Evolutionary conservation across 2,113 vertebrate genomes (phyloP).

Genomic region (Salvelinus fontinalis): DNA sequence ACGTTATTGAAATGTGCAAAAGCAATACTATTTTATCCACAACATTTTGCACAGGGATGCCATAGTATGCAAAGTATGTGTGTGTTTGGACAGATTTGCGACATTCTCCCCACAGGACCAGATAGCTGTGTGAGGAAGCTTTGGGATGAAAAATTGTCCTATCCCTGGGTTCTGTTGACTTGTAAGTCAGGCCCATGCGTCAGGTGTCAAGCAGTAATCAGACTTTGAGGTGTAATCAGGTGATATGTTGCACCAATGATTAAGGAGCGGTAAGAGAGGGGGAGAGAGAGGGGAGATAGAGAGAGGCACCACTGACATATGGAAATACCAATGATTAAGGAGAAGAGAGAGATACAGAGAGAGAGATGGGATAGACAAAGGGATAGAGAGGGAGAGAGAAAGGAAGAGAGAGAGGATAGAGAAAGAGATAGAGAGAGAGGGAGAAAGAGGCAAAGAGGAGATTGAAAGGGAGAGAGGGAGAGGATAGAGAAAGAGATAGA

Average conservation of each 20-base stretch:
- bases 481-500: constrained; percentile 12
- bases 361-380: constrained; percentile 5
- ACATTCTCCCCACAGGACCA: background rate
- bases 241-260: constrained; percentile 83
- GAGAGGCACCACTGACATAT: constrained; percentile 50
- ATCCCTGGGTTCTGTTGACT: constrained; percentile 70
- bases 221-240: constrained; percentile 83
- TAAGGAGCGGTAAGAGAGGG: constrained; percentile 70
- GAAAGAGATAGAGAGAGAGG: background rate
- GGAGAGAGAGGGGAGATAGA: constrained; percentile 30
- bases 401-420: constrained; percentile 48
- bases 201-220: constrained; percentile 80
- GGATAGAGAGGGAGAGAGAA: background rate
- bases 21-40: no score
- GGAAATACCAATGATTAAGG: constrained; percentile 83
- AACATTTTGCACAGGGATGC: no score
- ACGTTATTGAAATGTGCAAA: no score
- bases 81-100: no score
- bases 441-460: background rate
- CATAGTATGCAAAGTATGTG: no score
- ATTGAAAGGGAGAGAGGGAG: constrained; percentile 18
- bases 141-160: constrained; percentile 51
- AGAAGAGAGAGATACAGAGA: constrained; percentile 16
- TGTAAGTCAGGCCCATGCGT: constrained; percentile 63
- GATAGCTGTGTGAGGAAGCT: background rate